Evolutionary conservation across 1,140 invertebrate genomes (phyloP), one percentile per base, ranked within the genome.

Genomic region (Ganaspis sp.): DNA sequence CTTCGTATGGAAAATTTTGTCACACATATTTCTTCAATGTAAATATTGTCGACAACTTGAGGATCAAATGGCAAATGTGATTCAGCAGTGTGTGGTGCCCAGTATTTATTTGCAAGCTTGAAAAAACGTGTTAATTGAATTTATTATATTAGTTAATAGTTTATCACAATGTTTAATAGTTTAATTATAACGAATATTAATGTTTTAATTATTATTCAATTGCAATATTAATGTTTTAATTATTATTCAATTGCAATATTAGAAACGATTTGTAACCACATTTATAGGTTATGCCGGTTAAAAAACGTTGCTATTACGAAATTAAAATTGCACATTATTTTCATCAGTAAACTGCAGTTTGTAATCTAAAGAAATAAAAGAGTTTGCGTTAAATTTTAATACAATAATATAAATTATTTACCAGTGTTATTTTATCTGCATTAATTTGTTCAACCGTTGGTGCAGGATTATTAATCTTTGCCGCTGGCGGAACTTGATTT

Each of bases 71-170:
- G 92, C 79, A 93, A 85, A 90, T 96, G 95, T 9, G 93, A 91
- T 11, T 93, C 92, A 71, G 92, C 91, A 0, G 95, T 95, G 84
- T 96, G 94, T 1, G 96, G 96, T 1, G 96, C 95, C 97, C 97
- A 98, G 87, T 97, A 97, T 87, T 97, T 94, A 81, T 95, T 95
- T 6, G 97, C 96, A 75, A 97, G 91, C 96, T 97, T 86, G 81
- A 70, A 15, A 69, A 70, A 69, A 17, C 8, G n/a, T n/a, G n/a
- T n/a, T n/a, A n/a, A n/a, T n/a, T n/a, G n/a, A n/a, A n/a, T n/a
- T n/a, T n/a, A n/a, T n/a, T n/a, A n/a, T n/a, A n/a, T n/a, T n/a
- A n/a, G n/a, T n/a, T n/a, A n/a, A n/a, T n/a, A n/a, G n/a, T n/a
- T n/a, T n/a, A n/a, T n/a, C n/a, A n/a, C n/a, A n/a, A n/a, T n/a